Evolutionary conservation across 1,140 invertebrate species (phyloP), one percentile per base, ranked within the genome.

Genomic region (Cherax quadricarinatus): DNA sequence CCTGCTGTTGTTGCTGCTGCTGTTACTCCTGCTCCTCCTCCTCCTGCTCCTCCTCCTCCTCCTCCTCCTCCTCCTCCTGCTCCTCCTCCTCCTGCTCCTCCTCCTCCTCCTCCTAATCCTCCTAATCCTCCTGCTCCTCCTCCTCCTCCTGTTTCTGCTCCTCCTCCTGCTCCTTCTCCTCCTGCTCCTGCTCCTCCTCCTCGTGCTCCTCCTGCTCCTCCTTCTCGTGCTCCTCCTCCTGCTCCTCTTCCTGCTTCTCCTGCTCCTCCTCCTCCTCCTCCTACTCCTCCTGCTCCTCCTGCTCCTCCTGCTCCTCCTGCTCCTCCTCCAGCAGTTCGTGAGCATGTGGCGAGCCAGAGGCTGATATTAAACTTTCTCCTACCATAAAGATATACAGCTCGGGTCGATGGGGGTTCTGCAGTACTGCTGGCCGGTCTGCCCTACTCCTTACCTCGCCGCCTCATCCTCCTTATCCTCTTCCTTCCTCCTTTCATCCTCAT

Each of bases 341-440:
- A 85, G 83, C 60, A 66, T 85, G 83, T 85, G 83, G n/a, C 21
- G 62, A 30, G 70, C 21, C 62, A 24, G 82, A 62, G 83, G 12
- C 83, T 85, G 83, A 85, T 85, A 85, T 85, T 85, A 85, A 85
- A 85, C 83, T 85, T 66, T 57, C 83, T 41, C 83, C 62, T 12
- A 4, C 83, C 83, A 85, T 85, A 85, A 85, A 85, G 83, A 85
- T 85, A 24, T 85, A 85, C 83, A 85, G 83, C 83, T 70, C 70
- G n/a, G 83, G 83, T 85, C 83, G 83, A 85, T 85, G 83, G 60
- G 41, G 24, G 5, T 85, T 30, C 62, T 70, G 83, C 60, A 53
- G 83, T 70, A 85, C 60, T 70, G 18, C 30, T 41, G 30, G 30
- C 30, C 30, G 30, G 30, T 4, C 79, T 30, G 12, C 79, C 51